phyloP scores from a whole-genome alignment of 1,140 invertebrate genomes.

The Calephelis nemesis region DNA sequence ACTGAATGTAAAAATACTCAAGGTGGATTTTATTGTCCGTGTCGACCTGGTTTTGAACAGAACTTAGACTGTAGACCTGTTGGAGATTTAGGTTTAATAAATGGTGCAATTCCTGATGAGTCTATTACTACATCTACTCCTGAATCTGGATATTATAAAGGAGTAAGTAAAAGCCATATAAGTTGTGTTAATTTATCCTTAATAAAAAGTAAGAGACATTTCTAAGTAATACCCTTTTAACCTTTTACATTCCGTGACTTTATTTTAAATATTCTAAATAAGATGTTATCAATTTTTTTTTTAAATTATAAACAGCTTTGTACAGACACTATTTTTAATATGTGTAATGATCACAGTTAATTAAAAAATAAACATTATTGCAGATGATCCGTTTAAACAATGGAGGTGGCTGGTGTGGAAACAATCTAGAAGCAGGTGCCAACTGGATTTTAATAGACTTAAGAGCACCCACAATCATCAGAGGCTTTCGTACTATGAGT shows the following conservation, averaged over 20 bases:
- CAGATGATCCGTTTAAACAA: conserved; percentile 90
- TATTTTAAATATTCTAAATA: neutral
- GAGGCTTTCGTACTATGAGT: conserved; percentile 93
- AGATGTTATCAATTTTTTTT: neutral
- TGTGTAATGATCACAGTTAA: too few species aligned
- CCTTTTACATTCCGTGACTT: neutral
- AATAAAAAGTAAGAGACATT: too few species aligned
- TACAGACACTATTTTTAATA: neutral
- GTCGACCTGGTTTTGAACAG: conserved; percentile 90
- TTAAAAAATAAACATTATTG: neutral
- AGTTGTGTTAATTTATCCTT: neutral
- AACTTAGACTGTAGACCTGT: conserved; percentile 94
- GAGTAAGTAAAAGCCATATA: conserved; percentile 77
- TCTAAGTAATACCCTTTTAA: neutral
- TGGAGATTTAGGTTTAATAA: conserved; percentile 92
- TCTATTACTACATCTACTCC: conserved; percentile 91
- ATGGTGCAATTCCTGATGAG: conserved; percentile 93
- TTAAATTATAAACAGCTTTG: neutral
- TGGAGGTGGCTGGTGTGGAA: conserved; percentile 93
- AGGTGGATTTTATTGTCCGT: conserved; percentile 95
- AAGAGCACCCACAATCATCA: conserved; percentile 92
- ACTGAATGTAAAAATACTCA: conserved; percentile 95
- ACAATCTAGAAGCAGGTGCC: conserved; percentile 87
- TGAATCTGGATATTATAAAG: conserved; percentile 90
- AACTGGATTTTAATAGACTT: conserved; percentile 95